Conservation (phyloP, 2,888 invertebrate genomes). For the Noctua pronuba region DNA sequence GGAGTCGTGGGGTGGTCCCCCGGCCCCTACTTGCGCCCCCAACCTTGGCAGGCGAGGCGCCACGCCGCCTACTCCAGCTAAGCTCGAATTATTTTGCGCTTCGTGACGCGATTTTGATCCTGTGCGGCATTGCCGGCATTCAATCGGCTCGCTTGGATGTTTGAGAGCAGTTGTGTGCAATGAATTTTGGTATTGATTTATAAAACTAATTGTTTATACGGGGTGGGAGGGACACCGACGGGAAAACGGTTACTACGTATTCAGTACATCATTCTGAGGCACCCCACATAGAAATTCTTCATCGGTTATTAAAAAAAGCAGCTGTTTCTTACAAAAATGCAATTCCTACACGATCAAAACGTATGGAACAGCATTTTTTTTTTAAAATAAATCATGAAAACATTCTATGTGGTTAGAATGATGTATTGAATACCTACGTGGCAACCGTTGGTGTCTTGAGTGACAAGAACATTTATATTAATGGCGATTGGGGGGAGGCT, state of each 20-base stretch:
- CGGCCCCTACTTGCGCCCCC: constrained; percentile 45
- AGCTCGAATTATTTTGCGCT: constrained; percentile 56
- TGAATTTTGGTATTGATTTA: constrained; percentile 24
- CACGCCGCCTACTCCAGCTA: constrained; percentile 67
- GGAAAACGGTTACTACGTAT: no score
- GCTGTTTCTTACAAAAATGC: no score
- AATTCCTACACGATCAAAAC: no score
- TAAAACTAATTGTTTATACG: not conserved
- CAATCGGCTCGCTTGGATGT: constrained; percentile 30
- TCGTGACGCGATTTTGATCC: constrained; percentile 54
- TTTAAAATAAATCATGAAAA: no score
- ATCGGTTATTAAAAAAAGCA: no score
- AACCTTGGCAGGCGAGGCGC: constrained; percentile 64
- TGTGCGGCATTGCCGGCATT: constrained; percentile 45
- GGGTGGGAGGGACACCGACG: no score
- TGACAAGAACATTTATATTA: not conserved
- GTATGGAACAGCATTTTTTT: no score
- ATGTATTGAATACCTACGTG: no score
- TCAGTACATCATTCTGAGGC: no score
- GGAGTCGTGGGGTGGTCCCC: constrained; percentile 60
- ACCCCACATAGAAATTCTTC: no score
- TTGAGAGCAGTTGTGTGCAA: constrained; percentile 16
- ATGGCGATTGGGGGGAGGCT: not conserved
- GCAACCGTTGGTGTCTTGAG: not conserved
- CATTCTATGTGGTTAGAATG: no score